phyloP scores from a whole-genome alignment of 2,888 invertebrate species.

The Vannuccia rotundouncinata region DNA sequence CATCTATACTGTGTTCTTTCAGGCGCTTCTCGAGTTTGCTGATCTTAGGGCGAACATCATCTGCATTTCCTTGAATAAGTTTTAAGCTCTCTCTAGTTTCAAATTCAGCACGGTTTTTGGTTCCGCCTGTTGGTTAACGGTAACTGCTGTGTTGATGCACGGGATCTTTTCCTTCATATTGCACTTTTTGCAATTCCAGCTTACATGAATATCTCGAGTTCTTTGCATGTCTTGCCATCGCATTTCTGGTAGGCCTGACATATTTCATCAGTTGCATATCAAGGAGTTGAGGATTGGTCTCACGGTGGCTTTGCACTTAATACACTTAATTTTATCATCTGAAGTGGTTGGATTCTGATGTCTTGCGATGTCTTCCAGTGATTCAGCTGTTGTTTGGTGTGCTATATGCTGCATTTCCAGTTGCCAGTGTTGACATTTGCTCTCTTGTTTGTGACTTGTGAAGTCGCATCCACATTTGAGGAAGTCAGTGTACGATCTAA shows the following conservation, averaged over 20 bases:
- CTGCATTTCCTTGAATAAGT: too few species aligned
- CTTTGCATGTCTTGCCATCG: too few species aligned
- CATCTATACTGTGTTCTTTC: too few species aligned
- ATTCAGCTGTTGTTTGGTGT: conserved; percentile 7
- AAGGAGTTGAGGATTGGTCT: conserved; percentile 1
- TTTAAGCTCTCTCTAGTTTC: too few species aligned
- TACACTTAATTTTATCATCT: background rate
- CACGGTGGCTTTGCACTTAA: conserved; percentile 2
- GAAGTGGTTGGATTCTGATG: conserved; percentile 18
- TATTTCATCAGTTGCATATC: conserved; percentile 9
- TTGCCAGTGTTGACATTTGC: background rate
- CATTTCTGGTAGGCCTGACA: conserved; percentile 5
- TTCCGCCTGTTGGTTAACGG: too few species aligned
- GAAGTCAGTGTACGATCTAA: background rate
- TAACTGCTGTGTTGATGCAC: too few species aligned
- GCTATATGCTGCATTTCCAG: background rate
- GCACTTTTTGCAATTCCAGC: too few species aligned
- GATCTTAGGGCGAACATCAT: too few species aligned
- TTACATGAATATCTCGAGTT: too few species aligned
- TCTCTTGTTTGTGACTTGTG: background rate
- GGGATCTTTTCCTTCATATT: too few species aligned
- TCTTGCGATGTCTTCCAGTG: conserved; percentile 11
- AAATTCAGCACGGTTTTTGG: too few species aligned
- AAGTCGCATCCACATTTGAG: background rate
- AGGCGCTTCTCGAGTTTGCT: too few species aligned